phyloP scores from a whole-genome alignment of 1,140 invertebrate genomes.

The Caenorhabditis remanei region DNA sequence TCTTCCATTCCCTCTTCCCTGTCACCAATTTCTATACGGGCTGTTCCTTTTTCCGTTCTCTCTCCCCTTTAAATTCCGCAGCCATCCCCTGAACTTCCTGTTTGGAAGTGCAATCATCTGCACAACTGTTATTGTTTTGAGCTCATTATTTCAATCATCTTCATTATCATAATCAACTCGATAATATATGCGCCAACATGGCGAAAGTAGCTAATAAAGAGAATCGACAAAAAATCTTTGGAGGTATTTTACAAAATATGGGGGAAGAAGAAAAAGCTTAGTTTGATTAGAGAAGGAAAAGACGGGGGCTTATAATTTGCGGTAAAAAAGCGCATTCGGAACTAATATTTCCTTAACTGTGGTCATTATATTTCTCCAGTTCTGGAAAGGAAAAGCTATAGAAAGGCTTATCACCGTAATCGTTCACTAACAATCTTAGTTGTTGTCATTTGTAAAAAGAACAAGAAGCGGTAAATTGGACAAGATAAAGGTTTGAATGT shows the following conservation, averaged over 20 bases:
- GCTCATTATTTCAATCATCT: background rate
- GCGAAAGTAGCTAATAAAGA: background rate
- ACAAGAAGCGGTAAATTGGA: too few species aligned
- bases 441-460: too few species aligned
- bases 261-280: background rate
- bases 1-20: background rate
- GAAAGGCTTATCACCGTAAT: too few species aligned
- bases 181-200: background rate
- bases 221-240: background rate
- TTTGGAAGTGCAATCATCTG: constrained; percentile 6
- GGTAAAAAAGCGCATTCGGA: background rate
- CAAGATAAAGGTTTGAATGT: too few species aligned
- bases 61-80: background rate
- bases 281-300: background rate
- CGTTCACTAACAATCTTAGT: too few species aligned
- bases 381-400: too few species aligned
- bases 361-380: too few species aligned
- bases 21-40: background rate
- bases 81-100: constrained; percentile 1
- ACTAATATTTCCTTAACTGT: too few species aligned
- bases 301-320: background rate
- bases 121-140: background rate
- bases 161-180: background rate
- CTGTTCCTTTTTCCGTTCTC: background rate
- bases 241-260: background rate